These are phyloP conservation scores for Bufotes viridis DNA, from an alignment of 2,797 vertebrate genomes.

Conservation along the genomic window DNA sequence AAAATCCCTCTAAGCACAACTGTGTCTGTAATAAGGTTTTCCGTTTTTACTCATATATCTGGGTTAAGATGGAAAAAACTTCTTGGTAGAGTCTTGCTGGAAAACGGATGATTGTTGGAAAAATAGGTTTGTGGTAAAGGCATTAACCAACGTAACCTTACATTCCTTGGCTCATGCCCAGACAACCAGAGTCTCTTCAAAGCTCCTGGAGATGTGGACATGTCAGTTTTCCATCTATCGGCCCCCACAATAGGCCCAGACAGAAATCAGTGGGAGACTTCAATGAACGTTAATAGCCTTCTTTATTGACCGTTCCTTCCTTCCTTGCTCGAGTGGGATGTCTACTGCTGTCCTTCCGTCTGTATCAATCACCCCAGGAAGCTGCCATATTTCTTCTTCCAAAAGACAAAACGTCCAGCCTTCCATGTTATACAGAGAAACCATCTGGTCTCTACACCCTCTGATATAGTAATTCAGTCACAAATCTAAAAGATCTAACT, in stretches of 20 bases:
- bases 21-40: neutral
- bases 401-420: neutral
- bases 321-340: conserved; percentile 42
- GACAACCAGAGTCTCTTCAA: conserved; percentile 4
- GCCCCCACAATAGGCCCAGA: conserved; percentile 35
- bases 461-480: neutral
- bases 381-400: neutral
- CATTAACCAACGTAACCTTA: conserved; percentile 52
- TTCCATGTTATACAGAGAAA: neutral
- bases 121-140: conserved; percentile 45
- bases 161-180: conserved; percentile 48
- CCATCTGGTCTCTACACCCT: neutral
- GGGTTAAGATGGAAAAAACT: conserved; percentile 45
- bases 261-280: conserved; percentile 45
- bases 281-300: conserved; percentile 13
- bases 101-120: conserved; percentile 53
- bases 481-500: neutral
- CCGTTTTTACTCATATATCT: conserved; percentile 30
- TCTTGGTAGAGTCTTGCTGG: neutral
- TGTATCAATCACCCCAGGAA: neutral
- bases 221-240: conserved; percentile 52
- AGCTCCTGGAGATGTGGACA: conserved; percentile 19
- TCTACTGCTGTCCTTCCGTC: conserved; percentile 7
- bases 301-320: conserved; percentile 41
- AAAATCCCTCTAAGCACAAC: neutral